Percentiles rank a stretch among this genome's conserved stretches.
Evolutionary conservation across 1,140 invertebrate species (phyloP).

Genomic region (Eciton burchellii): DNA sequence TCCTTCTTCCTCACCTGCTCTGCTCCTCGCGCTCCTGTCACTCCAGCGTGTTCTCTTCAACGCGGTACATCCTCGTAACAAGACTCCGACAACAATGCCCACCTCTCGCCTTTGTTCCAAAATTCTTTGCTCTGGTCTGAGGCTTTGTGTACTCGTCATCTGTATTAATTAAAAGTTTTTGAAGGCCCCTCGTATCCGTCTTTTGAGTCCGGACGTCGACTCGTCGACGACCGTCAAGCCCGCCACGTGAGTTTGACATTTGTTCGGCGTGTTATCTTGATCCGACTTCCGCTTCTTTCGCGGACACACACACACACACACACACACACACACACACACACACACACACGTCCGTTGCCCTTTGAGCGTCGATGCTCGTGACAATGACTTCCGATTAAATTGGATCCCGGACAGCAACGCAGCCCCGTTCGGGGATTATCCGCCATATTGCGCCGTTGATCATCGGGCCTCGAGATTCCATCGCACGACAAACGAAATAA

Average conservation of each 20-base stretch:
- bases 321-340: too few relatives aligned
- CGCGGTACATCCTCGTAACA: slow-evolving; percentile 75
- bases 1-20: slow-evolving; percentile 2
- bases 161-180: slow-evolving; percentile 82
- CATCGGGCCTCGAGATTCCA: not conserved
- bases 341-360: too few relatives aligned
- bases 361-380: not conserved
- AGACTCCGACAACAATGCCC: slow-evolving; percentile 81
- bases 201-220: slow-evolving; percentile 55
- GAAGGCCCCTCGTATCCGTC: slow-evolving; percentile 69
- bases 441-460: not conserved
- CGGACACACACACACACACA: too few relatives aligned
- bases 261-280: slow-evolving; percentile 15
- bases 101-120: slow-evolving; percentile 79
- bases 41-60: slow-evolving; percentile 60
- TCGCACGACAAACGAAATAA: slow-evolving; percentile 8
- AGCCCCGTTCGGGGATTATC: not conserved
- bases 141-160: slow-evolving; percentile 77
- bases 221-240: slow-evolving; percentile 50
- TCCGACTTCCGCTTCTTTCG: slow-evolving; percentile 15
- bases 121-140: slow-evolving; percentile 76
- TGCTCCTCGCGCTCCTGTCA: slow-evolving; percentile 46
- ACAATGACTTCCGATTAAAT: slow-evolving; percentile 16
- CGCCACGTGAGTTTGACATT: slow-evolving; percentile 43
- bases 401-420: not conserved